Evolutionary conservation across 2,888 invertebrate genomes (phyloP).

Genomic region (Limnephilus marmoratus): DNA sequence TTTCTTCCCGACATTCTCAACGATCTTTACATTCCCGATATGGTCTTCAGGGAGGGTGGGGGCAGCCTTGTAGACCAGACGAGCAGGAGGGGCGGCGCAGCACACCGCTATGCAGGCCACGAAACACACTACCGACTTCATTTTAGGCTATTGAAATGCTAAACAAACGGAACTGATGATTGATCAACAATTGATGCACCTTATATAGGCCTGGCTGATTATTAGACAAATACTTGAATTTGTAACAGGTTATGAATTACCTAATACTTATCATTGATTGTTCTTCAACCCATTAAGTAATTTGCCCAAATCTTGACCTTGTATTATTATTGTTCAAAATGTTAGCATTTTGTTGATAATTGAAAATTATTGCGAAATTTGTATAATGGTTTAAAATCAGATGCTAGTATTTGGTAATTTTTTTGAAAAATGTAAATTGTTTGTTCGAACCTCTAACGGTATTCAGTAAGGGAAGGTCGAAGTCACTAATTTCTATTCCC

Average conservation of each 20-base stretch:
- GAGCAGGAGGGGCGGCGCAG: neutral
- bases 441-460: too few species aligned
- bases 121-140: neutral
- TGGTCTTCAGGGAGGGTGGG: neutral
- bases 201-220: neutral
- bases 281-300: neutral
- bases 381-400: neutral
- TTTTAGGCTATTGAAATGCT: neutral
- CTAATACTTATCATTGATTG: neutral
- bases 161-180: neutral
- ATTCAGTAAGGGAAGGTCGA: too few species aligned
- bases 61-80: neutral
- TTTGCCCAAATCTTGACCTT: neutral
- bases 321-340: neutral
- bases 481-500: too few species aligned
- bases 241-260: conserved; percentile 13
- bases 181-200: neutral
- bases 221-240: neutral
- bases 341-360: neutral
- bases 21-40: neutral
- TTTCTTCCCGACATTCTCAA: neutral
- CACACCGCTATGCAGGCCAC: neutral
- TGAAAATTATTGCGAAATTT: neutral
- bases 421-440: too few species aligned
- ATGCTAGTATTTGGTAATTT: neutral